A percentile compares a stretch with the other conserved stretches of the same genome.
Conservation (phyloP, 2,797 vertebrate species). For the Channa striata region DNA sequence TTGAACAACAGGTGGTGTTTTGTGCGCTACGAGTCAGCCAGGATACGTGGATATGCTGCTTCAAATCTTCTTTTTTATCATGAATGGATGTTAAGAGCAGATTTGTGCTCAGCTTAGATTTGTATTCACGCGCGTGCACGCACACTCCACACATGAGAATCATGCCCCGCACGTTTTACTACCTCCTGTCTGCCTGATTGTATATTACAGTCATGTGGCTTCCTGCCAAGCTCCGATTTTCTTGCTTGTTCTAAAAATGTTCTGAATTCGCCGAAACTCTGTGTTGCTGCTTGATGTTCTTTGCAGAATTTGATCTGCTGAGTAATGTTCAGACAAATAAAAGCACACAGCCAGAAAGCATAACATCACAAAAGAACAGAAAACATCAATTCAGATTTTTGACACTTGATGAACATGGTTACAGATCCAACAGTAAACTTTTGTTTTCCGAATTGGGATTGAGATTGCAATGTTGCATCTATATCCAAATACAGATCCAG, state of each 20-base stretch:
- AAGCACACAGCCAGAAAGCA: slow-evolving; percentile 13
- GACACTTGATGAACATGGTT: too few relatives aligned
- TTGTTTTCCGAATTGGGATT: neutral
- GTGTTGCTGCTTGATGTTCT: slow-evolving; percentile 1
- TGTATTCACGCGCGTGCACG: slow-evolving; percentile 18
- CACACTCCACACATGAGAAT: slow-evolving; percentile 31
- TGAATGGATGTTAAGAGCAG: slow-evolving; percentile 23
- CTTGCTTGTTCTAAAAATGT: slow-evolving; percentile 23
- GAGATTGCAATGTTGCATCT: slow-evolving; percentile 22
- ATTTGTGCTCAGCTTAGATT: slow-evolving; percentile 44
- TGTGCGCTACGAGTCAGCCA: slow-evolving; percentile 30
- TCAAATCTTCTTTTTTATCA: slow-evolving; percentile 23
- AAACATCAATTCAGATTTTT: neutral
- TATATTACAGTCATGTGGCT: slow-evolving; percentile 15
- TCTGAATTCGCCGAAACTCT: slow-evolving; percentile 25
- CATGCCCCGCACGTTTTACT: slow-evolving; percentile 39
- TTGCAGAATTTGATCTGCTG: slow-evolving; percentile 3
- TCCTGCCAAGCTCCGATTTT: slow-evolving; percentile 41
- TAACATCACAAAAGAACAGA: neutral
- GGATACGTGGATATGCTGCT: slow-evolving; percentile 50
- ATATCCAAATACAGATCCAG: too few relatives aligned
- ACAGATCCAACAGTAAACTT: too few relatives aligned
- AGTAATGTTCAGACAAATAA: slow-evolving; percentile 23
- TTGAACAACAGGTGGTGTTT: slow-evolving; percentile 39
- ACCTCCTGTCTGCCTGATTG: slow-evolving; percentile 32